Base-by-base conservation (phyloP, 2,113 vertebrate species). In the Piprites chloris region DNA sequence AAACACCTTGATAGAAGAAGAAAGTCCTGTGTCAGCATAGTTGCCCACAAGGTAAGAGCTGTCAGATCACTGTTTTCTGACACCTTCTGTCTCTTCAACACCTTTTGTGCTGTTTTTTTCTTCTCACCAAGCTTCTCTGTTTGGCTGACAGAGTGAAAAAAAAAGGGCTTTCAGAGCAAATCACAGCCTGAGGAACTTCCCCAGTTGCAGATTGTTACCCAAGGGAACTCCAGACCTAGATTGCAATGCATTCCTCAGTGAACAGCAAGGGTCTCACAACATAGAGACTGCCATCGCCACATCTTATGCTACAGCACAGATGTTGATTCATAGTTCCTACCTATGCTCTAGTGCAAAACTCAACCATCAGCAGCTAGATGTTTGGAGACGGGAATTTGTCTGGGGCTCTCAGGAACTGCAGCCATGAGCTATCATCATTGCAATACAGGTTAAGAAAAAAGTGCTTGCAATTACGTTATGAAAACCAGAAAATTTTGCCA, bases 21-120 rank as follows among this genome's bases (percentile, higher is more conserved):
- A 95, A 96, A 97, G 67, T 69, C 90, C 73, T 91, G 66, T 96
- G 94, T 95, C 90, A 93, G 89, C 85, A 87, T 53, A 91, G 85
- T 94, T 97, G 88, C 92, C 95, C 91, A 91, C 87, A 85, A 96
- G 92, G 94, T 85, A 90, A 89, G 94, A 96, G 80, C 96, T 96
- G 95, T 95, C 97, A 97, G 89, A 95, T 96, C 95, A 88, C 67
- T 93, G 90, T 95, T 97, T 96, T 94, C 76, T 87, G 93, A 95
- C 90, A 90, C 83, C 87, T 96, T 96, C 96, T 95, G 92, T 96
- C 89, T 97, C 85, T 91, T 94, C 82, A 92, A 94, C 93, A 92
- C 94, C 91, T 97, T 96, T 95, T 91, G 85, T 95, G 89, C 89
- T 90, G 89, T 87, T 96, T 94, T 97, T 94, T 59, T 87, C 80